phyloP scores from a whole-genome alignment of 2,797 vertebrate species.

The Etheostoma perlongum region DNA sequence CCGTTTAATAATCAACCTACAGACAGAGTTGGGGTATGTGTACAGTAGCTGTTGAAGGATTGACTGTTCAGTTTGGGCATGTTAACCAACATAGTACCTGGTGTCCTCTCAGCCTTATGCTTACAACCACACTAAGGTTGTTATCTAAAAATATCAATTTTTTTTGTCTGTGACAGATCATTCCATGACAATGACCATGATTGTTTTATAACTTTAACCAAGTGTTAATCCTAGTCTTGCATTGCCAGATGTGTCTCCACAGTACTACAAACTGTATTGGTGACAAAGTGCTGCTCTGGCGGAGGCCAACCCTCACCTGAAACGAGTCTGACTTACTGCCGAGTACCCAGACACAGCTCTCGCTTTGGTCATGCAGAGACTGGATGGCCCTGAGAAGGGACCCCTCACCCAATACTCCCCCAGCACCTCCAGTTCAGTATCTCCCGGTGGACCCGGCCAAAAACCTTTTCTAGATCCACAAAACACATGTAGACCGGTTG shows the following conservation, averaged over 20 bases:
- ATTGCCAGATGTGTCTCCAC: no score
- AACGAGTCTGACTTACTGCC: no score
- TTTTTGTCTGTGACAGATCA: not conserved
- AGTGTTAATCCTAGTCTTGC: not conserved
- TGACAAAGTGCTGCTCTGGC: no score
- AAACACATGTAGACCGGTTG: no score
- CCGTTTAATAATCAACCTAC: slow-evolving; percentile 10
- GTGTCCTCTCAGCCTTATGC: not conserved
- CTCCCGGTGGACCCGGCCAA: no score
- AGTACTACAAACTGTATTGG: not conserved
- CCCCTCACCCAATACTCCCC: no score
- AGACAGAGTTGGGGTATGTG: not conserved
- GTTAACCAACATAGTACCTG: not conserved
- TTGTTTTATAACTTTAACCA: not conserved
- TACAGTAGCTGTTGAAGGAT: not conserved
- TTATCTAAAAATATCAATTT: not conserved
- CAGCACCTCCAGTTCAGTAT: no score
- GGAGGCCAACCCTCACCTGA: no score
- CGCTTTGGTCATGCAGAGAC: no score
- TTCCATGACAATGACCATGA: not conserved
- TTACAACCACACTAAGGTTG: not conserved
- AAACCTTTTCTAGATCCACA: no score
- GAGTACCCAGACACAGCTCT: no score
- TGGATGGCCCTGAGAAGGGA: no score
- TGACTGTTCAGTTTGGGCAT: not conserved